phyloP scores from a whole-genome alignment of 2,113 vertebrate species.

The Cairina moschata region DNA sequence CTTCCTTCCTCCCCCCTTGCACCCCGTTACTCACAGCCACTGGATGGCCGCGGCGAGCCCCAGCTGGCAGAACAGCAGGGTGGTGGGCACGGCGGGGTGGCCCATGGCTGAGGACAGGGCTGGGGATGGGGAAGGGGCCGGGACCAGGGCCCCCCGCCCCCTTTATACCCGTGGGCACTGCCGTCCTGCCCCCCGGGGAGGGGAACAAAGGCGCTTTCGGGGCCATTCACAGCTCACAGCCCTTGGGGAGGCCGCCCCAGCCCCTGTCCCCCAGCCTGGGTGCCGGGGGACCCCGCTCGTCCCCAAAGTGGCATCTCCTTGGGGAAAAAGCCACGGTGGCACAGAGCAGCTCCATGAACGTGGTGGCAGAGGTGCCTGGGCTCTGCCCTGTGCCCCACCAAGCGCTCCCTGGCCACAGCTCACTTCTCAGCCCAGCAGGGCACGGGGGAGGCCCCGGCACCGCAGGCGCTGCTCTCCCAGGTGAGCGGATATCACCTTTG shows the following conservation, averaged over 20 bases:
- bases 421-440: fast-evolving
- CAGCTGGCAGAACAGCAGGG: constrained; percentile 31
- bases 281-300: not conserved
- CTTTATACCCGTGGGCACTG: not conserved
- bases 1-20: too few relatives aligned
- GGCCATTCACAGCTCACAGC: constrained; percentile 14
- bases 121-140: too few relatives aligned
- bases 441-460: too few relatives aligned
- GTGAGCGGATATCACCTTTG: not conserved
- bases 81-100: not conserved
- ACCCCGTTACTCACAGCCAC: constrained; percentile 77
- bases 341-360: fast-evolving
- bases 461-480: too few relatives aligned
- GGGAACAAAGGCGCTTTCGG: constrained; percentile 42
- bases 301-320: not conserved
- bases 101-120: not conserved
- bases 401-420: fast-evolving
- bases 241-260: not conserved
- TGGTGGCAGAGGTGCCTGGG: too few relatives aligned
- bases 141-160: not conserved
- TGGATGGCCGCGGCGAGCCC: constrained; percentile 60
- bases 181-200: not conserved
- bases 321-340: not conserved
- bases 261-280: not conserved
- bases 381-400: not conserved